These are phyloP conservation scores for Enhydra lutris DNA, from an alignment of 2,113 vertebrate genomes.

Conservation along the genomic window DNA sequence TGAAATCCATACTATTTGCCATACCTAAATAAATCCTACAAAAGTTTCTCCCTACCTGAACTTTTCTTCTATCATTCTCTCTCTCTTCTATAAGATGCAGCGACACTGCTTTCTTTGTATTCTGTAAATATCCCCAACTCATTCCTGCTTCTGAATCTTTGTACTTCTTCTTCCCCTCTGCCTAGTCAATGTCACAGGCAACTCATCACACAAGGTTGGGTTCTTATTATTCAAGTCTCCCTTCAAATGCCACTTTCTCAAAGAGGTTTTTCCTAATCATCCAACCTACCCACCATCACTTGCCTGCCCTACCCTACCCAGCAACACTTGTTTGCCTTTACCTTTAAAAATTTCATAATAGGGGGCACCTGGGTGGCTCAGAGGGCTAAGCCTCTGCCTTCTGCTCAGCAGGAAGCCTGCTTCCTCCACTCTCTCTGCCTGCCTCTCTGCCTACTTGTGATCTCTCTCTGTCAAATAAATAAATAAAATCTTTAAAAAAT, in stretches of 20 bases:
- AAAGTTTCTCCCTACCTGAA: background rate
- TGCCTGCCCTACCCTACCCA: background rate
- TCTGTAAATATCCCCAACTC: background rate
- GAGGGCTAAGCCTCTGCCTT: no score
- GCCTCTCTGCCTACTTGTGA: no score
- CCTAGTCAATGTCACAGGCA: background rate
- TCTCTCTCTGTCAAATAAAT: no score
- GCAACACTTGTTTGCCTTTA: background rate
- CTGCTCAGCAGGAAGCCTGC: no score
- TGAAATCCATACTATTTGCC: background rate
- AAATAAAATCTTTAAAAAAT: background rate
- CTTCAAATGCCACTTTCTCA: background rate
- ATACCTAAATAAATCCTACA: background rate
- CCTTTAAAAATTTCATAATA: background rate
- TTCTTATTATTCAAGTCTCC: background rate
- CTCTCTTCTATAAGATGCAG: background rate
- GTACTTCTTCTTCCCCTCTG: background rate
- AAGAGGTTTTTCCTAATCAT: background rate
- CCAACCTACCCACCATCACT: background rate
- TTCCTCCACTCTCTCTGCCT: no score
- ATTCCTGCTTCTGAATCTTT: background rate
- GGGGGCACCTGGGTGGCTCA: no score
- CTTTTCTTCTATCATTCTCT: background rate
- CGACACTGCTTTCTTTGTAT: background rate
- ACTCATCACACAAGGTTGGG: background rate